phyloP scores from a whole-genome alignment of 1,140 invertebrate species.

The Drosophila repleta region DNA sequence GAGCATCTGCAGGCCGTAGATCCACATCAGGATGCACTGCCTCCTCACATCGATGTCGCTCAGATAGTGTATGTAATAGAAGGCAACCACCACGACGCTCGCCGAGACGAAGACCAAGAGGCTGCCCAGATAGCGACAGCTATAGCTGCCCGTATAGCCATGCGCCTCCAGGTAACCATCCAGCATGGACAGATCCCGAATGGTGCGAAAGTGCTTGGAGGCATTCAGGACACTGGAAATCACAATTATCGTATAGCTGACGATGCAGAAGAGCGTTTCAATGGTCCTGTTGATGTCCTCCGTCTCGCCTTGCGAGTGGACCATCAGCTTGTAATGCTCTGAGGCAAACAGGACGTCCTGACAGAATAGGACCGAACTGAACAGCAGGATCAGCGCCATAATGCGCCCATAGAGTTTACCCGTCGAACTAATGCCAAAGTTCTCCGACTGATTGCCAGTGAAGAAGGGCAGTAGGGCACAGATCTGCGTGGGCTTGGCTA shows the following conservation, averaged over 20 bases:
- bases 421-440: slow-evolving; percentile 16
- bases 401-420: slow-evolving; percentile 50
- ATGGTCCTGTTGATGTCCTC: slow-evolving; percentile 72
- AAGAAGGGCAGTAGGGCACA: slow-evolving; percentile 54
- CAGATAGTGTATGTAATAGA: slow-evolving; percentile 59
- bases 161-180: slow-evolving; percentile 52
- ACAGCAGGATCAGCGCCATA: slow-evolving; percentile 30
- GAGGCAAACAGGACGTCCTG: slow-evolving; percentile 58
- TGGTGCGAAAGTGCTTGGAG: slow-evolving; percentile 49
- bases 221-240: slow-evolving; percentile 51
- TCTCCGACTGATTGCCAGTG: slow-evolving; percentile 33
- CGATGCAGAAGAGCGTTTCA: slow-evolving; percentile 67
- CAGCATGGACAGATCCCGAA: slow-evolving; percentile 53
- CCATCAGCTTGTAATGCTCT: slow-evolving; percentile 50
- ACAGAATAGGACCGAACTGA: slow-evolving; percentile 35
- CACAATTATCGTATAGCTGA: slow-evolving; percentile 64
- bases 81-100: slow-evolving; percentile 57
- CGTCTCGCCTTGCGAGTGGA: slow-evolving; percentile 58
- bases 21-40: slow-evolving; percentile 39
- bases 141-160: slow-evolving; percentile 47
- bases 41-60: slow-evolving; percentile 35
- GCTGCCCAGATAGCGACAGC: slow-evolving; percentile 41
- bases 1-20: slow-evolving; percentile 62
- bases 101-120: slow-evolving; percentile 24
- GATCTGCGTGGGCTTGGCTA: slow-evolving; percentile 45